Evolutionary conservation across 2,113 vertebrate species (phyloP).

Genomic region (Ptilorrhoa leucosticta): DNA sequence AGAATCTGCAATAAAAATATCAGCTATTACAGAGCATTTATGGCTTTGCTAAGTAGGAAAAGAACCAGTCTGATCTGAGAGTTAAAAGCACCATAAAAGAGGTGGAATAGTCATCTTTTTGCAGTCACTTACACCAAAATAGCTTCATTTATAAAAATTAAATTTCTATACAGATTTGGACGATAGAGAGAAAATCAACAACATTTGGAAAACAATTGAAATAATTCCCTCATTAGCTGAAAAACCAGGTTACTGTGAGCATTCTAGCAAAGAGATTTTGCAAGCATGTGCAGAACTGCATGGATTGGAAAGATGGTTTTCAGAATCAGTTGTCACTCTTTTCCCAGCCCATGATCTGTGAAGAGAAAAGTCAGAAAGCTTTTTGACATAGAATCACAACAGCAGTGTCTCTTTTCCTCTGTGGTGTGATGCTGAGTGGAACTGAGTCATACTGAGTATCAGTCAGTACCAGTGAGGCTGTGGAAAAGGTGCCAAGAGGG

Average conservation of each 20-base stretch:
- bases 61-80: neutral
- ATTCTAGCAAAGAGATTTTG: neutral
- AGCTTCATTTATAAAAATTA: neutral
- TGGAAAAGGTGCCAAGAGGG: neutral
- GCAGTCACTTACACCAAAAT: neutral
- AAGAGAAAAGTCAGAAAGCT: neutral
- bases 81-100: neutral
- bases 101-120: neutral
- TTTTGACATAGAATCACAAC: neutral
- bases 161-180: neutral
- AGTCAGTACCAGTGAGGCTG: neutral
- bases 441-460: neutral
- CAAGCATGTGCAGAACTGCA: neutral
- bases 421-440: neutral
- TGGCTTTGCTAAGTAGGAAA: neutral
- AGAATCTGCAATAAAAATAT: neutral
- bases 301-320: neutral
- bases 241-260: neutral
- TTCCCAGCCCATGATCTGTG: neutral
- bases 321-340: neutral
- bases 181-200: neutral
- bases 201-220: neutral
- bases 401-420: neutral
- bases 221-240: neutral
- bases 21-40: neutral